Conservation (phyloP, 2,113 vertebrate genomes). For the Mesitornis unicolor region DNA sequence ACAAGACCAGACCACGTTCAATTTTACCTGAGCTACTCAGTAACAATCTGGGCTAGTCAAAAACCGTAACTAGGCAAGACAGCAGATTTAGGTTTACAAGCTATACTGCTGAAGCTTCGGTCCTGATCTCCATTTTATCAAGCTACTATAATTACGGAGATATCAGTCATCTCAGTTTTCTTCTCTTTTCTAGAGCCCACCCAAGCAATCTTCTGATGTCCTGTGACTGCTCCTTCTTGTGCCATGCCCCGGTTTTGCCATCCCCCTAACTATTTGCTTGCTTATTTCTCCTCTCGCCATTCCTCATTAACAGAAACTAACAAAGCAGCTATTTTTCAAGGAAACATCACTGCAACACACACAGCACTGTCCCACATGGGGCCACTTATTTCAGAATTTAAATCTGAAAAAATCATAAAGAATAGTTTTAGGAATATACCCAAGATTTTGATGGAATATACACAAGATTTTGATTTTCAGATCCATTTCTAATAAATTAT, state of each 20-base stretch:
- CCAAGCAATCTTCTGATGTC: background rate
- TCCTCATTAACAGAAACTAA: background rate
- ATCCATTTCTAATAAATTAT: background rate
- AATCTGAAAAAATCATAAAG: background rate
- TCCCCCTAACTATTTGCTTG: accelerated
- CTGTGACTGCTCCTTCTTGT: background rate
- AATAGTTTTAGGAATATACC: background rate
- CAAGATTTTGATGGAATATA: too few relatives aligned
- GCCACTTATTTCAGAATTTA: background rate
- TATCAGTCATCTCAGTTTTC: background rate
- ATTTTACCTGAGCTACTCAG: background rate
- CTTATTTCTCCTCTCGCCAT: accelerated
- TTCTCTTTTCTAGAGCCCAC: background rate
- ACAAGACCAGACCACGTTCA: background rate
- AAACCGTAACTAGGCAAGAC: background rate
- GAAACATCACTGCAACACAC: accelerated
- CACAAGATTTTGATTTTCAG: background rate
- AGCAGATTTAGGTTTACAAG: background rate
- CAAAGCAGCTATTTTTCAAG: background rate
- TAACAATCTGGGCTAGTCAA: background rate
- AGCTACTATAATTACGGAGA: background rate
- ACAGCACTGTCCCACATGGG: background rate
- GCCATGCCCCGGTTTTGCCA: background rate
- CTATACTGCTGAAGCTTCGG: background rate
- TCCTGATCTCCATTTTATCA: background rate